A percentile compares a stretch with the other conserved stretches of the same genome.
These are phyloP conservation scores for Mastacembelus armatus DNA, from an alignment of 2,797 vertebrate species.

Conservation along the genomic window DNA sequence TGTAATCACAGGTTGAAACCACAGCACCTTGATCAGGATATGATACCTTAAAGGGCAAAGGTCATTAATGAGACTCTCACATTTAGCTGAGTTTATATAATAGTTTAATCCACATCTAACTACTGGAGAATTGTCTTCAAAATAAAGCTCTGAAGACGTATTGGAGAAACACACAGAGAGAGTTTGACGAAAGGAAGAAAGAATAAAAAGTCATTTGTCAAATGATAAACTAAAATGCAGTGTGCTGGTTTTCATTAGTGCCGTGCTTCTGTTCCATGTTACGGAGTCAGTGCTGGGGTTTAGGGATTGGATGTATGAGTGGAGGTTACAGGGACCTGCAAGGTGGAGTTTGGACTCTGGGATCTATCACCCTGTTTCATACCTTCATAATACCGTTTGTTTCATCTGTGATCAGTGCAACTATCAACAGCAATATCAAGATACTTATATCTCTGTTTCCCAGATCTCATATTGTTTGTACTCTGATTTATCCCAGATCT, in stretches of 20 bases:
- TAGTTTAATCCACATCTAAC: constrained; percentile 5
- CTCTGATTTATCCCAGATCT: constrained; percentile 3
- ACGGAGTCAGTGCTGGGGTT: constrained; percentile 34
- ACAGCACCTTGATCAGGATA: not conserved
- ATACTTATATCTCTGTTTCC: not conserved
- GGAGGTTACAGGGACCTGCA: constrained; percentile 31
- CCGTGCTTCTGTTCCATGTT: constrained; percentile 29
- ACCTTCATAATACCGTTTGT: constrained; percentile 12
- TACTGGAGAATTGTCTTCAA: not conserved
- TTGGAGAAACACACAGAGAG: not conserved
- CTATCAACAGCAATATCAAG: not conserved
- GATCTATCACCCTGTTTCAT: constrained; percentile 9
- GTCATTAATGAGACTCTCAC: not conserved
- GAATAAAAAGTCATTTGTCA: constrained; percentile 38
- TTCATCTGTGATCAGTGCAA: not conserved
- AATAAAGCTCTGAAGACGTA: not conserved
- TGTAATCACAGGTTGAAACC: constrained; percentile 4
- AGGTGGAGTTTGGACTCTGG: constrained; percentile 24
- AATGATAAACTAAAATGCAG: constrained; percentile 29
- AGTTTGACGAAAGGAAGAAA: constrained; percentile 1
- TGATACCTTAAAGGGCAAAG: constrained; percentile 11
- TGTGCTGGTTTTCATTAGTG: constrained; percentile 50
- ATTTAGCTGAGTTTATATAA: no score
- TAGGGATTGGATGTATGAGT: constrained; percentile 11
- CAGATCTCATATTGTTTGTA: not conserved